Base-by-base conservation (phyloP, 1,140 invertebrate genomes). In the Drosophila quadrilineata region DNA sequence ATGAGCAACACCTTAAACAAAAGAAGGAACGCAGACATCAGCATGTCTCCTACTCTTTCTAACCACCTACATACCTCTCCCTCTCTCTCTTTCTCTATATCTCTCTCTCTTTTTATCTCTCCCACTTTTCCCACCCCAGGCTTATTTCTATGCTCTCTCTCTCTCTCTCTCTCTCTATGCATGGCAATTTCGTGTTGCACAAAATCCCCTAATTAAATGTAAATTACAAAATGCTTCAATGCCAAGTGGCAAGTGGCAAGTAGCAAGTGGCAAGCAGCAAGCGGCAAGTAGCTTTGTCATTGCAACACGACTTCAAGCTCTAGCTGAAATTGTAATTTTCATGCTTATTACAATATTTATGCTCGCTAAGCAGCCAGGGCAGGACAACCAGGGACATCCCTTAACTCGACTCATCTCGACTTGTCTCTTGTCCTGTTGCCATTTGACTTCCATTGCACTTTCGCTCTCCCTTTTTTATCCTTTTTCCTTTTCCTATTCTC, bases 321-420 rank as follows among this genome's bases (percentile, higher is more conserved):
- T 26, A 64, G 70, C 54, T 75, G 49, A 79, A 77, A 65, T 79
- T 73, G 69, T 76, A 79, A 73, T 79, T 79, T 73, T 73, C 73
- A 73, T 75, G 72, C 69, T 73, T 79, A 79, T 72, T 79, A 73
- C 60, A 79, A 79, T 79, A 79, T 73, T 79, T 74, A 73, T 75
- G 65, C 54, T 46, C 60, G 54, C 70, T 48, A 59, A 75, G 71
- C 69, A 67, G 63, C 31, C 31, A 19, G n/a, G n/a, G 54, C 70
- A 41, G 54, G 73, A 69, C 69, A 67, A 57, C 31, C 31, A 19
- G 31, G 36, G 33, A 57, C 56, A 66, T 46, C 10, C 56, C 40
- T 17, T n/a, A 49, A 53, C 31, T 24, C 21, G 9, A 24, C 10
- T 41, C 36, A 19, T n/a, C 16, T 38, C 14, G 33, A 53, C 17